These are phyloP conservation scores for Lepeophtheirus nordmannii DNA, from an alignment of 2,888 invertebrate species.

Conservation along the genomic window DNA sequence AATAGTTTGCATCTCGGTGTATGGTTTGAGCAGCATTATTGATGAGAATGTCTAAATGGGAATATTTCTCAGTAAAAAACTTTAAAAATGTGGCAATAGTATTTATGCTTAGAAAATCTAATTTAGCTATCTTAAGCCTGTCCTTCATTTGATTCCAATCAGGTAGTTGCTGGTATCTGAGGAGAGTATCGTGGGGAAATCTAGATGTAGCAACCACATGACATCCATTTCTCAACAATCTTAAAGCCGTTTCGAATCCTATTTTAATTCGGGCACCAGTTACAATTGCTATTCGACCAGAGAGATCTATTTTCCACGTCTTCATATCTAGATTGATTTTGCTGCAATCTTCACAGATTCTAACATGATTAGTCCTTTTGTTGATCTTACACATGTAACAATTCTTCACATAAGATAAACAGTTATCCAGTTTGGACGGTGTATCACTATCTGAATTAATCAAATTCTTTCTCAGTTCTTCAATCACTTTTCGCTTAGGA, in stretches of 20 bases:
- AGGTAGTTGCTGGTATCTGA: conserved; percentile 21
- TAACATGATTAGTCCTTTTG: neutral
- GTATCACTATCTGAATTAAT: neutral
- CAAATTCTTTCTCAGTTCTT: neutral
- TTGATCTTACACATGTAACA: neutral
- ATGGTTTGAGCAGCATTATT: conserved; percentile 27
- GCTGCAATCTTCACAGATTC: neutral
- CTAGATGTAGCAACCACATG: conserved; percentile 25
- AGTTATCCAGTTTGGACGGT: neutral
- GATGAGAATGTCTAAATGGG: conserved; percentile 26
- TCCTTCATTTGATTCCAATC: conserved; percentile 25
- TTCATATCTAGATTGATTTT: neutral
- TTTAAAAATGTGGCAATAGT: conserved; percentile 25
- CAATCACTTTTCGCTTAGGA: neutral
- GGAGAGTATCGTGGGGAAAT: conserved; percentile 26
- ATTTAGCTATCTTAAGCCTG: conserved; percentile 24
- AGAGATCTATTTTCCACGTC: conserved; percentile 10
- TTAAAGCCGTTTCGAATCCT: conserved; percentile 26
- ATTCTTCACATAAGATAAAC: neutral
- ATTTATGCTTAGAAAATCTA: conserved; percentile 23
- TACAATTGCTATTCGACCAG: conserved; percentile 25
- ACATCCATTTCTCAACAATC: conserved; percentile 25
- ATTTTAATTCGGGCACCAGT: conserved; percentile 27
- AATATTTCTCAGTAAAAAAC: conserved; percentile 13
- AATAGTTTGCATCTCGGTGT: conserved; percentile 25